Evolutionary conservation across 1,140 invertebrate genomes (phyloP), one percentile per base, ranked within the genome.

Genomic region (Rhopalosiphum padi): DNA sequence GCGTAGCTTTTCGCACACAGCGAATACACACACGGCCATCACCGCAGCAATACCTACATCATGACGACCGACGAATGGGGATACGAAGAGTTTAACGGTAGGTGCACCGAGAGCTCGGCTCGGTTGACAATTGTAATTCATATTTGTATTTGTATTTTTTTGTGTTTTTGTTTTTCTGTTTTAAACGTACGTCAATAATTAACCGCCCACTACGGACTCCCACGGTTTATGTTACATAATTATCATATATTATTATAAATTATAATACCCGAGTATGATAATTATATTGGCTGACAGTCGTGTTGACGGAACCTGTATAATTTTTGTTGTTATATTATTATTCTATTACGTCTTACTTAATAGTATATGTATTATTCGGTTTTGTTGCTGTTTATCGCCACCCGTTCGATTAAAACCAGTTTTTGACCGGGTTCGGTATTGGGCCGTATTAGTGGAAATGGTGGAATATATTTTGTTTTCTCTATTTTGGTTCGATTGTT

Each of bases 71-170:
- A 41, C 53, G 90, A 91, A 41, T 91, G 90, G 90, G 90, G 90
- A 82, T 91, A 91, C 90, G 90, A 91, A 82, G 90, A 91, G 41
- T 91, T 51, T 35, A 91, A 91, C 90, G 90, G 90, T 91, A 91
- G 90, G 90, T 91, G 60, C 46, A 35, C 48, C 46, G 86, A 51
- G 43, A n/a, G 30, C 43, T 37, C 41, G 41, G 37, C 41, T 77
- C 30, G 30, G 48, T 18, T 18, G 48, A 51, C 48, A 2, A 21
- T 48, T 48, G 18, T 46, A 46, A 37, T 37, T 41, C 9, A 11
- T 46, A 46, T 9, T 15, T 18, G 3, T 51, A 3, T 51, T 46
- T 48, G 1, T 48, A 18, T 51, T 18, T 51, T 51, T 18, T 18
- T 51, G 15, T 21, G 18, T 51, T 51, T 51, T 21, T 21, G 48